Conservation (phyloP, 2,113 vertebrate species). For the Elephantulus edwardii region DNA sequence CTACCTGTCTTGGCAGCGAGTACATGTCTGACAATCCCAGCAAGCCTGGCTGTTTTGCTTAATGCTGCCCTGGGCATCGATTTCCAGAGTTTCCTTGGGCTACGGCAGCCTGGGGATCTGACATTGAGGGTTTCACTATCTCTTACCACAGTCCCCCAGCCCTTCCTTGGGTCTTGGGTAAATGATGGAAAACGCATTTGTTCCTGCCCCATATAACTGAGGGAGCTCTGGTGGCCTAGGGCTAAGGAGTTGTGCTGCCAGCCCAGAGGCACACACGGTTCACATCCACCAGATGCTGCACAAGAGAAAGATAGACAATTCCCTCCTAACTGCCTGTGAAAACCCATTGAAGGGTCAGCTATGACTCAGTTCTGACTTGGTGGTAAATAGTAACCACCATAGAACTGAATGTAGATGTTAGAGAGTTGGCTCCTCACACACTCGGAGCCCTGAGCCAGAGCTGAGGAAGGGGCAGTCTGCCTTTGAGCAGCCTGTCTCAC, state of each 20-base stretch:
- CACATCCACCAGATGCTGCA: no score
- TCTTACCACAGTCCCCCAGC: not conserved
- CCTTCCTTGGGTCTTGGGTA: not conserved
- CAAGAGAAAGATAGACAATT: no score
- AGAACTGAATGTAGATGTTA: not conserved
- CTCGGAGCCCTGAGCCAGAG: not conserved
- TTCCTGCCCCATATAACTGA: no score
- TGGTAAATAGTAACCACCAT: no score
- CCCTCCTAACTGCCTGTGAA: no score
- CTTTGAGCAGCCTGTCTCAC: not conserved
- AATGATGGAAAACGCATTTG: not conserved
- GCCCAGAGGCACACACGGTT: no score
- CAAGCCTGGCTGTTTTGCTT: not conserved
- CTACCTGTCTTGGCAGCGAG: no score
- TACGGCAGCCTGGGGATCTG: not conserved
- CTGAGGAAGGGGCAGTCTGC: not conserved
- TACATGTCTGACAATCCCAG: rapidly evolving
- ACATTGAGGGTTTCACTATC: not conserved
- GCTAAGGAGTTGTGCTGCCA: no score
- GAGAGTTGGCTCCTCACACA: not conserved
- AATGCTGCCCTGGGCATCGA: not conserved
- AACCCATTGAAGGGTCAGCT: no score
- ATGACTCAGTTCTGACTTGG: no score
- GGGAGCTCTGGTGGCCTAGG: no score
- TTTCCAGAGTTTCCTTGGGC: not conserved